Evolutionary conservation across 1,140 invertebrate species (phyloP), one percentile per base, ranked within the genome.

Genomic region (Drosophila guanche): DNA sequence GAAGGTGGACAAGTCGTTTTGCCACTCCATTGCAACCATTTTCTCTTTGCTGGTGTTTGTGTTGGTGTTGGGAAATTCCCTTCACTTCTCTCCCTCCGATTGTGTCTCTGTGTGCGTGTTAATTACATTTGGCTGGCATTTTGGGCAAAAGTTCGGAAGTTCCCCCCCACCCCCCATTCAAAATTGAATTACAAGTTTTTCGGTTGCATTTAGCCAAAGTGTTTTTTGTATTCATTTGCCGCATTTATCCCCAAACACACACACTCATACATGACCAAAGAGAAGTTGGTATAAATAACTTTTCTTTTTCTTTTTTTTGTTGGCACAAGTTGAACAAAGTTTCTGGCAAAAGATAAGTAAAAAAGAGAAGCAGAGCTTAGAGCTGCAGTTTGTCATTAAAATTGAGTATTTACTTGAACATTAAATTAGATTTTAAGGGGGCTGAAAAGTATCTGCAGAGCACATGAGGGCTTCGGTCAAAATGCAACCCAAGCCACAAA

Each of bases 131-230:
- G 55, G 77, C 65, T 71, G 77, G 77, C 81, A 85, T 80, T 77
- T 74, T 86, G 76, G 75, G 63, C 61, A 77, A 77, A 85, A 71
- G 79, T 85, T 73, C 33, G 33, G 10, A 37, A 37, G 10, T 12
- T 12, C 10, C 29, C 29, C 8, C 7, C 7, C 2, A 0, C 51
- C 29, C 50, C 62, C 56, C 16, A 1, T 20, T 68, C 66, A 57
- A 81, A 85, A 85, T 85, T 85, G 69, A 85, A 85, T 85, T 85
- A 85, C 81, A 85, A 86, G 77, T 85, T 85, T 85, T 85, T 77
- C 72, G 54, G 61, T 75, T 33, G 68, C 78, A 78, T 85, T 85
- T 85, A 85, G 80, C 48, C 53, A 79, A 78, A 84, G 66, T 79
- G 50, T 68, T 69, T 74, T 79, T 55, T 76, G 40, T 62, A 57